phyloP scores from a whole-genome alignment of 1,140 invertebrate genomes.

The Zaprionus lachaisei region DNA sequence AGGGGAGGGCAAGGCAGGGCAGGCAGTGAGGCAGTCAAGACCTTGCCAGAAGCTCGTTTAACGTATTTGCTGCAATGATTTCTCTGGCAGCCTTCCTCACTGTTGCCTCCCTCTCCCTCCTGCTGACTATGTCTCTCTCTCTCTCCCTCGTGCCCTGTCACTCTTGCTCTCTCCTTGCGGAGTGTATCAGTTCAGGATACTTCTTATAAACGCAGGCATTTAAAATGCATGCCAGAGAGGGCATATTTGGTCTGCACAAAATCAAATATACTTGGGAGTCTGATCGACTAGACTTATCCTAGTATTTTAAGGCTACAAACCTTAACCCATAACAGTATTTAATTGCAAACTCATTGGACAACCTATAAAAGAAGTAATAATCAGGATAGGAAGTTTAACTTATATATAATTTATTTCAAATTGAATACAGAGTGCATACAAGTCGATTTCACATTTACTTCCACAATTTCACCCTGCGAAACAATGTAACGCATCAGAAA shows the following conservation, averaged over 20 bases:
- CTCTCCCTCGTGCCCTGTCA: neutral
- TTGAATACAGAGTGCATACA: neutral
- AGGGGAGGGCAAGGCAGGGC: neutral
- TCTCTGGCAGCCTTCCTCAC: conserved; percentile 12
- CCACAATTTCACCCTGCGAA: conserved; percentile 59
- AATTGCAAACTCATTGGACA: no score
- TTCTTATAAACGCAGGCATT: conserved; percentile 34
- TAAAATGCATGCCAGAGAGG: neutral
- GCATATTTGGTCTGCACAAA: neutral
- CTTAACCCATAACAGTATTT: no score
- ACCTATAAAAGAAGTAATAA: no score
- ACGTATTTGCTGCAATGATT: conserved; percentile 49
- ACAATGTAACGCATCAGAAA: conserved; percentile 65
- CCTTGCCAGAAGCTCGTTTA: conserved; percentile 38
- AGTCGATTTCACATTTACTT: conserved; percentile 1
- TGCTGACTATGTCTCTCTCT: no score
- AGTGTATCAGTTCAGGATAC: conserved; percentile 33
- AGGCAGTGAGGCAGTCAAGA: conserved; percentile 4
- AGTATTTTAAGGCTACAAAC: no score
- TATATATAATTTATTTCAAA: neutral
- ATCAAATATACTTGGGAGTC: no score
- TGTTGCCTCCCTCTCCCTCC: neutral
- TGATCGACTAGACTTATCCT: no score
- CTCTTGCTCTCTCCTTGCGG: neutral
- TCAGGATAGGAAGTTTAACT: no score